Conservation (phyloP, 92 coral and sea anemone species). For the Zoanthus sociatus region DNA sequence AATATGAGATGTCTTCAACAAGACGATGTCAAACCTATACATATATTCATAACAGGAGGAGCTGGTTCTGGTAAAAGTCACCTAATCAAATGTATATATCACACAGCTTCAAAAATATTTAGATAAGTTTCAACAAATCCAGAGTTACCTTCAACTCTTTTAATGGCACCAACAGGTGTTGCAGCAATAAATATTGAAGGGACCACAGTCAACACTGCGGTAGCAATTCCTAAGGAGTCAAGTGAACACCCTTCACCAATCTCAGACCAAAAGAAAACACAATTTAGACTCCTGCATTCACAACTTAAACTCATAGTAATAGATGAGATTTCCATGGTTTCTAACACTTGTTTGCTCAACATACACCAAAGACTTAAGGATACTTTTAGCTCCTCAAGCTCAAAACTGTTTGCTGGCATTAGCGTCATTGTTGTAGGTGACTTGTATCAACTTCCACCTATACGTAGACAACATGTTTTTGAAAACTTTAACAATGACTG, state of each 20-base stretch:
- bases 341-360: constrained; percentile 55
- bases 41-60: constrained; percentile 5
- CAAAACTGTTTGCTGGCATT: constrained; percentile 8
- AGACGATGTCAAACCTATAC: constrained; percentile 26
- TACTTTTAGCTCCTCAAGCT: constrained; percentile 62
- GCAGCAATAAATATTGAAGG: too few relatives aligned
- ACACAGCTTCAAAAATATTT: constrained; percentile 46
- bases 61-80: constrained; percentile 23
- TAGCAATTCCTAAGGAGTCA: constrained; percentile 63
- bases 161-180: neutral
- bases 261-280: constrained; percentile 69
- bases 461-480: constrained; percentile 53
- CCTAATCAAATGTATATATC: constrained; percentile 57
- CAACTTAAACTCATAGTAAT: constrained; percentile 49
- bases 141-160: constrained; percentile 24
- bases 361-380: constrained; percentile 66
- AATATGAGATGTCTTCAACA: constrained; percentile 11
- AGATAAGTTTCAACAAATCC: constrained; percentile 28
- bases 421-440: constrained; percentile 5
- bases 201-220: constrained; percentile 58
- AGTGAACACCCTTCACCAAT: constrained; percentile 59
- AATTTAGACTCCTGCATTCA: constrained; percentile 42
- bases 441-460: neutral
- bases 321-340: constrained; percentile 41
- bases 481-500: constrained; percentile 46